phyloP scores from a whole-genome alignment of 64 coral and sea anemone species.

The Stichodactyla mertensii region DNA sequence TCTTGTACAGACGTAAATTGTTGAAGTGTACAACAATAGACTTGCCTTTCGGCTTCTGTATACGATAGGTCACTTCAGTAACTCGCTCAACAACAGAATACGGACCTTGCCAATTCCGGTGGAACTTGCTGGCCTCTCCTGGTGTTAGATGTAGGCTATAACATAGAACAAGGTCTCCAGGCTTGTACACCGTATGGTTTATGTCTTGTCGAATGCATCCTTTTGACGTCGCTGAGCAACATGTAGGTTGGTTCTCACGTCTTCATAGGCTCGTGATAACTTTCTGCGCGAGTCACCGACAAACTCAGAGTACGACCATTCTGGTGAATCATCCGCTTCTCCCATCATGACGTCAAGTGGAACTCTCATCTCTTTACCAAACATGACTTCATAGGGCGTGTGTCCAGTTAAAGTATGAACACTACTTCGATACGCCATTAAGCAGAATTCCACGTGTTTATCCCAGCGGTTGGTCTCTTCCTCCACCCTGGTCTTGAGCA shows the following conservation, averaged over 20 bases:
- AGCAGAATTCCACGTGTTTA: constrained; percentile 27
- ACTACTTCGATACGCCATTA: constrained; percentile 53
- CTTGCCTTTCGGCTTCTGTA: background rate
- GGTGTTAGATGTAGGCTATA: constrained; percentile 25
- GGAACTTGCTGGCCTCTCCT: constrained; percentile 40
- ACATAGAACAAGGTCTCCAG: constrained; percentile 33
- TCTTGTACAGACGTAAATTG: constrained; percentile 19
- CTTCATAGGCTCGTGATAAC: constrained; percentile 25
- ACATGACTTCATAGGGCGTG: constrained; percentile 34
- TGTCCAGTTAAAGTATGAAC: constrained; percentile 32
- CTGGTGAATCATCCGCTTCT: background rate
- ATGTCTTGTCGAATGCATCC: constrained; percentile 42
- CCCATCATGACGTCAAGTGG: constrained; percentile 44
- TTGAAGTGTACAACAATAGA: background rate
- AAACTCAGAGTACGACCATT: constrained; percentile 23
- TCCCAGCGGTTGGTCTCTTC: constrained; percentile 31
- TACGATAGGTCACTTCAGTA: constrained; percentile 45
- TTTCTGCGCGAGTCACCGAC: background rate
- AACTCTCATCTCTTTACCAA: constrained; percentile 40
- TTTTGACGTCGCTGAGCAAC: constrained; percentile 39
- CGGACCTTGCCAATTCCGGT: constrained; percentile 15
- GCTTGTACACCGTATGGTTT: constrained; percentile 31
- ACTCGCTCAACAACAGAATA: constrained; percentile 35
- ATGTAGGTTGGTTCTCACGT: constrained; percentile 21
- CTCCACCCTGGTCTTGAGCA: constrained; percentile 44